Conservation (phyloP, 2,113 vertebrate genomes). For the Solea senegalensis region DNA sequence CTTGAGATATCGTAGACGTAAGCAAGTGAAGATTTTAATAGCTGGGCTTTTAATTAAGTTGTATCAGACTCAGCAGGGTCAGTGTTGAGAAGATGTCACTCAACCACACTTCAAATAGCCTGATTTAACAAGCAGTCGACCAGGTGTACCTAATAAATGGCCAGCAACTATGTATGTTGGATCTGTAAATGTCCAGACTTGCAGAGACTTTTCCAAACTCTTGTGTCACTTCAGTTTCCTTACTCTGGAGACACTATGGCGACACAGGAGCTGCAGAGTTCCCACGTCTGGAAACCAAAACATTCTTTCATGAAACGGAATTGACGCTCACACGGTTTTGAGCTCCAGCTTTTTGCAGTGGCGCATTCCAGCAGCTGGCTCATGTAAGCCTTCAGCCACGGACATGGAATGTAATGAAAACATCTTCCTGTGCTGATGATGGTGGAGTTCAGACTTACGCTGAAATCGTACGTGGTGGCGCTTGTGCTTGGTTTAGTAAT, state of each 20-base stretch:
- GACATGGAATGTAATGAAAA: slow-evolving; percentile 18
- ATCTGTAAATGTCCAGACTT: slow-evolving; percentile 32
- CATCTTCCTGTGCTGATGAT: neutral
- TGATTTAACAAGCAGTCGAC: too few species aligned
- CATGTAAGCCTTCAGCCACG: neutral
- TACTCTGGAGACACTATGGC: neutral
- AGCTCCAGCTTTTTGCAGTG: neutral
- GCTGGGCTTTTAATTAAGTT: too few species aligned
- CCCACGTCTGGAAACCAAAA: slow-evolving; percentile 34
- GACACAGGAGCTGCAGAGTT: slow-evolving; percentile 19
- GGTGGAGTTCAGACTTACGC: neutral
- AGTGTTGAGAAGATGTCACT: too few species aligned
- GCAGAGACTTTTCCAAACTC: neutral
- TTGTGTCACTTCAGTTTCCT: neutral
- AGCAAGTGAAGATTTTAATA: too few species aligned
- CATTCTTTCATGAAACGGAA: slow-evolving; percentile 23
- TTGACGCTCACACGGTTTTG: slow-evolving; percentile 6
- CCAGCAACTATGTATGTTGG: neutral
- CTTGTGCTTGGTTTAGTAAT: too few species aligned
- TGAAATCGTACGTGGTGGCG: too few species aligned
- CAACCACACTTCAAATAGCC: too few species aligned
- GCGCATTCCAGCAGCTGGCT: slow-evolving; percentile 27
- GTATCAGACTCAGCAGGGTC: too few species aligned
- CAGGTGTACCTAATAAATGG: too few species aligned
- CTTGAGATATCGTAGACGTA: too few species aligned